Evolutionary conservation across 2,113 vertebrate species (phyloP).

Genomic region (Anhinga anhinga): DNA sequence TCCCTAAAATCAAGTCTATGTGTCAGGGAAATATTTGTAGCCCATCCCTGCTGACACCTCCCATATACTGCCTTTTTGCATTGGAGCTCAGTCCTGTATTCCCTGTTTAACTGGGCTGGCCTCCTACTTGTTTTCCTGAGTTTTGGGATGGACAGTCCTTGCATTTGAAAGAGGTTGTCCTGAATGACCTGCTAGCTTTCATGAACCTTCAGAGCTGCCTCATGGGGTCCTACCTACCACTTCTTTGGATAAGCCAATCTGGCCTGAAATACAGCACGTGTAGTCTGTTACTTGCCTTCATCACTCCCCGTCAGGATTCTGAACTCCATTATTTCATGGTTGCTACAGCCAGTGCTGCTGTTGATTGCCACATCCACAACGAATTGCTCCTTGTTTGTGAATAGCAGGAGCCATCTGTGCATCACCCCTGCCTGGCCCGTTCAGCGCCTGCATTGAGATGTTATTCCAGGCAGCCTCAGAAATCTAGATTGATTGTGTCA

Average conservation of each 20-base stretch:
- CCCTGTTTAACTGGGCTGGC: neutral
- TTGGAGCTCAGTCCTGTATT: neutral
- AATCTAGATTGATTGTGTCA: neutral
- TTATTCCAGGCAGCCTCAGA: neutral
- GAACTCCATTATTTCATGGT: neutral
- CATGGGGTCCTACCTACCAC: neutral
- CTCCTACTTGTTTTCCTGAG: neutral
- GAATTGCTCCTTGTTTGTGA: neutral
- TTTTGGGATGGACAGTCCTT: neutral
- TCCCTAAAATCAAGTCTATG: neutral
- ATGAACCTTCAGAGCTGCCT: neutral
- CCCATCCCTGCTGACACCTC: neutral
- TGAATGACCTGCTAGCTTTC: neutral
- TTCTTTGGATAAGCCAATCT: neutral
- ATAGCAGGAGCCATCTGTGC: neutral
- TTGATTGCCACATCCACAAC: neutral
- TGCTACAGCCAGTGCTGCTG: neutral
- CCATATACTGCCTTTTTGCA: neutral
- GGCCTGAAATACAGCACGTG: neutral
- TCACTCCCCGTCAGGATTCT: neutral
- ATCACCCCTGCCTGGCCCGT: neutral
- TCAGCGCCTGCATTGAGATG: accelerated
- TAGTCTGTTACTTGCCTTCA: neutral
- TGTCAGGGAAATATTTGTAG: neutral
- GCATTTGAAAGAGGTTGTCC: neutral